phyloP scores from a whole-genome alignment of 1,140 invertebrate genomes.

The Tyrophagus putrescentiae region DNA sequence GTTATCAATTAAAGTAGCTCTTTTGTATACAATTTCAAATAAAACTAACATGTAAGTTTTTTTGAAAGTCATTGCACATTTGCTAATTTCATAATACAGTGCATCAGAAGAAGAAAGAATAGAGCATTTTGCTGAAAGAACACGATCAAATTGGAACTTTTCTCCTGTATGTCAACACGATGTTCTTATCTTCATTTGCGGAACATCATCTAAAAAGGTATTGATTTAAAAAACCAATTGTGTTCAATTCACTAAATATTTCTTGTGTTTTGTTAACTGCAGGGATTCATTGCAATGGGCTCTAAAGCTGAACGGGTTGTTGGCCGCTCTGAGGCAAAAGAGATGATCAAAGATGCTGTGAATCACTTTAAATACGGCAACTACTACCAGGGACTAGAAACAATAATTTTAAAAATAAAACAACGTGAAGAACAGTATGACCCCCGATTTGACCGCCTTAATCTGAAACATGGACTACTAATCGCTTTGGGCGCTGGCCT shows the following conservation, averaged over 20 bases:
- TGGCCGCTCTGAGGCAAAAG: background rate
- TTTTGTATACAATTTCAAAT: background rate
- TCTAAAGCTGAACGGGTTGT: conserved; percentile 7
- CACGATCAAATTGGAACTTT: conserved; percentile 7
- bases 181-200: conserved; percentile 16
- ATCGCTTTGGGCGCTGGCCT: background rate
- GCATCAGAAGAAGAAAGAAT: background rate
- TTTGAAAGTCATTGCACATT: background rate
- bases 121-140: conserved; percentile 13
- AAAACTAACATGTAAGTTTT: background rate
- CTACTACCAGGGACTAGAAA: background rate
- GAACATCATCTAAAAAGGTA: conserved; percentile 2
- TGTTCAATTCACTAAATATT: background rate
- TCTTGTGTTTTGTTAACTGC: background rate
- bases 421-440: background rate
- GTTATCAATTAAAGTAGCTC: conserved; percentile 12
- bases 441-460: conserved; percentile 10
- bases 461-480: background rate
- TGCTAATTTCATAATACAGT: background rate
- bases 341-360: background rate
- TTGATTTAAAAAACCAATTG: background rate
- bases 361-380: background rate
- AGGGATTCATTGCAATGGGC: conserved; percentile 4
- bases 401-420: background rate
- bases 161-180: conserved; percentile 3